Conservation (phyloP, 92 coral and sea anemone species). For the Bergia sp. region DNA sequence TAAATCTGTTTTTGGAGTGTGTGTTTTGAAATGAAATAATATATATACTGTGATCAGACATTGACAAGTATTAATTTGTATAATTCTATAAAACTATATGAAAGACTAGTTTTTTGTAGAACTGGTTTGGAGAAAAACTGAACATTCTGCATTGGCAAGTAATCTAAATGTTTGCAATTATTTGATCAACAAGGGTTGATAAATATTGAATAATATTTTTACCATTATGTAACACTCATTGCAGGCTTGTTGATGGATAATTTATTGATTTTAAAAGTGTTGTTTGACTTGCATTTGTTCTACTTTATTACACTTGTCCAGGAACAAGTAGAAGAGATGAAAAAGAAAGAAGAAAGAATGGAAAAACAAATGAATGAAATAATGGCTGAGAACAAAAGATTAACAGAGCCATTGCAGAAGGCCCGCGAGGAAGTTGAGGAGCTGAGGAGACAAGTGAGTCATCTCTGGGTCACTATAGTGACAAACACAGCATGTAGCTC, state of each 20-base stretch:
- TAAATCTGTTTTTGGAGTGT: not conserved
- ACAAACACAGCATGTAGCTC: too few species aligned
- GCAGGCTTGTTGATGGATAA: not conserved
- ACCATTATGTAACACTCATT: not conserved
- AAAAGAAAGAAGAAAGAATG: constrained; percentile 99
- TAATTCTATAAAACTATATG: too few species aligned
- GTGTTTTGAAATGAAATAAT: too few species aligned
- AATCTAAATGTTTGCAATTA: too few species aligned
- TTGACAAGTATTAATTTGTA: too few species aligned
- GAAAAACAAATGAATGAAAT: constrained; percentile 99
- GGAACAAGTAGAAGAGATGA: constrained; percentile 99
- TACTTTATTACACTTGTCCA: constrained; percentile 11
- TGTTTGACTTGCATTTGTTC: not conserved
- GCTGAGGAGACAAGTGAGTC: constrained; percentile 85
- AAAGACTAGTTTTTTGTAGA: too few species aligned
- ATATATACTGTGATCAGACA: not conserved
- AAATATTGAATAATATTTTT: too few species aligned
- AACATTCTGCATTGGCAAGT: too few species aligned
- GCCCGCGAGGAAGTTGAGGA: constrained; percentile 99
- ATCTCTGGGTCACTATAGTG: too few species aligned
- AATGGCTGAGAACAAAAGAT: constrained; percentile 95
- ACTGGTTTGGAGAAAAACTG: too few species aligned
- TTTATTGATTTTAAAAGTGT: too few species aligned
- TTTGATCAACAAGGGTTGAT: too few species aligned
- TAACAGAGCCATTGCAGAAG: constrained; percentile 96